Percentiles rank a stretch among this genome's conserved stretches.
Evolutionary conservation across 2,113 vertebrate species (phyloP).

Genomic region (Paralichthys olivaceus): DNA sequence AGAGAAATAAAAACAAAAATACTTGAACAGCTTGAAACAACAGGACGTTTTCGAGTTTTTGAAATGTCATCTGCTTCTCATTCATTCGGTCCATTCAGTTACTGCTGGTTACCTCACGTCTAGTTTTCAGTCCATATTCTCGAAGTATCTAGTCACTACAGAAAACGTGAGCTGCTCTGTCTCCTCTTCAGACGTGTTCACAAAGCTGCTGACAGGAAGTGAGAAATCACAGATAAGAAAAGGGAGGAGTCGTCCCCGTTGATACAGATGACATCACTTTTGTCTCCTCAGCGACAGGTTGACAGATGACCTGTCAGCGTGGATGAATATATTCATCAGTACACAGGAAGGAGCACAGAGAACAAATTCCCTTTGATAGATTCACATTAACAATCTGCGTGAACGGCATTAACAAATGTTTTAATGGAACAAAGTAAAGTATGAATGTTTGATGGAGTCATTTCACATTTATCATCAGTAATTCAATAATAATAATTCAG

Average conservation of each 20-base stretch:
- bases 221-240: neutral
- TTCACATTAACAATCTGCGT: neutral
- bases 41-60: no score
- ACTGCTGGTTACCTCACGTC: no score
- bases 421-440: neutral
- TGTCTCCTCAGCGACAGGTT: neutral
- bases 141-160: neutral
- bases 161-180: neutral
- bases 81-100: no score
- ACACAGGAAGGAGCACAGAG: neutral
- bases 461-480: neutral
- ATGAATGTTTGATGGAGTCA: neutral
- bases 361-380: neutral
- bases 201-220: conserved; percentile 1
- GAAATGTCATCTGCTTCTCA: neutral
- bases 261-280: neutral
- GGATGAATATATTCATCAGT: neutral
- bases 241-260: neutral
- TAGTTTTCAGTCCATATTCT: neutral
- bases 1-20: no score
- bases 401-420: neutral
- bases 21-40: no score
- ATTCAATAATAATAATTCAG: neutral
- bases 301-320: neutral
- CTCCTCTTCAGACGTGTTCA: neutral